These are phyloP conservation scores for Alsophila aescularia DNA, from an alignment of 2,888 invertebrate species.

Conservation along the genomic window DNA sequence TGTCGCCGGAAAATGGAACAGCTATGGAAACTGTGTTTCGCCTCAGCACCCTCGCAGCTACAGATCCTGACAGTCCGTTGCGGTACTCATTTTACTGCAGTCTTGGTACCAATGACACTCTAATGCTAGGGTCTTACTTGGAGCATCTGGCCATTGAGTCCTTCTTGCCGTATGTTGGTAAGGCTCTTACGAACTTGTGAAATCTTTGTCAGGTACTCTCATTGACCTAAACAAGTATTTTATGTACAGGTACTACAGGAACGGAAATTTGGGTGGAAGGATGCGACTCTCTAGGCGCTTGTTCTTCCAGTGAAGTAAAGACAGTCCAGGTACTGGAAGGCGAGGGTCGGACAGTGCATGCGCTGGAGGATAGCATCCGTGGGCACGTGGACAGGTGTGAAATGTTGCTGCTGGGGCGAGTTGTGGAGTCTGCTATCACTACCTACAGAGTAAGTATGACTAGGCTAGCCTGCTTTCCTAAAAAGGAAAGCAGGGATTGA, in stretches of 20 bases:
- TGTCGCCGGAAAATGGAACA: slow-evolving; percentile 51
- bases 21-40: slow-evolving; percentile 64
- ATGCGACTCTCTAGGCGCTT: slow-evolving; percentile 60
- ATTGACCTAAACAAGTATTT: neutral
- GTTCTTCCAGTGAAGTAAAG: slow-evolving; percentile 40
- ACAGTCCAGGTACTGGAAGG: slow-evolving; percentile 42
- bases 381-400: slow-evolving; percentile 58
- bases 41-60: slow-evolving; percentile 49
- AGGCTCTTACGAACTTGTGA: slow-evolving; percentile 1
- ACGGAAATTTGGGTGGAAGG: slow-evolving; percentile 58
- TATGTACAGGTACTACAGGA: slow-evolving; percentile 44
- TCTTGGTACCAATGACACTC: slow-evolving; percentile 43
- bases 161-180: slow-evolving; percentile 60
- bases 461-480: too few species aligned
- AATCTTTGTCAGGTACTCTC: neutral
- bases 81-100: slow-evolving; percentile 56
- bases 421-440: slow-evolving; percentile 45
- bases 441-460: slow-evolving; percentile 52
- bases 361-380: slow-evolving; percentile 42
- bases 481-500: too few species aligned
- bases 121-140: slow-evolving; percentile 52
- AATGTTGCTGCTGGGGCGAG: slow-evolving; percentile 40
- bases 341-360: slow-evolving; percentile 43
- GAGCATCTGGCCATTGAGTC: slow-evolving; percentile 58
- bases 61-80: slow-evolving; percentile 50